Conservation (phyloP, 2,113 vertebrate genomes). For the Equus przewalskii region DNA sequence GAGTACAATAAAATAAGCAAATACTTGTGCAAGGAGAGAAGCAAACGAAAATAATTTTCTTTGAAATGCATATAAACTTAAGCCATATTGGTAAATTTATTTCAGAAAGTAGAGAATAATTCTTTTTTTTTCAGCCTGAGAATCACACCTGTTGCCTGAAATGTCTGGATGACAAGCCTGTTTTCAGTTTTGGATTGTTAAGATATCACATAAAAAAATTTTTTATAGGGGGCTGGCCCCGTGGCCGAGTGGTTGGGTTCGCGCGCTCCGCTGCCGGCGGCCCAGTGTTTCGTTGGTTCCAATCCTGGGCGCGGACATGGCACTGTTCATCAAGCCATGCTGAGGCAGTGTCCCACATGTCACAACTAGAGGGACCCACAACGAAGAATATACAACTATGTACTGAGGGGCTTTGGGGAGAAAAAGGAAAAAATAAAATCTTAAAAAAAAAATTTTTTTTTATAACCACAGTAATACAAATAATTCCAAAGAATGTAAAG, state of each 20-base stretch:
- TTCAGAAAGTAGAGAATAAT: background rate
- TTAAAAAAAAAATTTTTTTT: background rate
- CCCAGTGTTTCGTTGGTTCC: no score
- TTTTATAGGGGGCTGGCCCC: background rate
- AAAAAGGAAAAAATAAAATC: no score
- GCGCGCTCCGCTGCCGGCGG: no score
- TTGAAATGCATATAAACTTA: background rate
- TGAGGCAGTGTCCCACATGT: no score
- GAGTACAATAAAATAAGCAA: background rate
- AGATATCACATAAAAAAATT: background rate
- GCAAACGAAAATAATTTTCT: conserved; percentile 57
- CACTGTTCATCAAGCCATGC: no score
- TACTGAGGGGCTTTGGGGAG: no score
- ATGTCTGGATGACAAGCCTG: background rate
- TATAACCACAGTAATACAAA: conserved; percentile 31
- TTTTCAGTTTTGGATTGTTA: conserved; percentile 13
- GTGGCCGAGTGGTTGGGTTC: no score
- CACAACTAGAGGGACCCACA: no score
- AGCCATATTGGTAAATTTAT: background rate
- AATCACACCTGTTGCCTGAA: background rate
- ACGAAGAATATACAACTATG: no score
- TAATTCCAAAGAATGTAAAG: background rate
- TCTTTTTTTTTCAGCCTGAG: background rate
- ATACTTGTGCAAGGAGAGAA: conserved; percentile 29
- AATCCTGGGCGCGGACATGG: no score